phyloP scores from a whole-genome alignment of 2,113 vertebrate genomes.

The Thymallus thymallus region DNA sequence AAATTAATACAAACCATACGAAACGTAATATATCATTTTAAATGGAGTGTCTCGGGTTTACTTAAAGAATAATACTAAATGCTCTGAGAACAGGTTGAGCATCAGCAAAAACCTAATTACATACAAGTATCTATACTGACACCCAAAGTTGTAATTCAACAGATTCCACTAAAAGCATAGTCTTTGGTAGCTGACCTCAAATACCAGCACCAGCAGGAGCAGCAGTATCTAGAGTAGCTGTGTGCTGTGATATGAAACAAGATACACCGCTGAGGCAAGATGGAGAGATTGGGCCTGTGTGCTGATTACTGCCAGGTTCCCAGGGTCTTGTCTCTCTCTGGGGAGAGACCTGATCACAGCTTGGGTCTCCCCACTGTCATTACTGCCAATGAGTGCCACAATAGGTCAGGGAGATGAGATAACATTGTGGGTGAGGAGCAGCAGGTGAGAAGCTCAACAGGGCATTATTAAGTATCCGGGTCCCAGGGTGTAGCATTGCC shows the following conservation, averaged over 20 bases:
- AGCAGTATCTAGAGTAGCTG: conserved; percentile 2
- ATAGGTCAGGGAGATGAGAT: conserved; percentile 79
- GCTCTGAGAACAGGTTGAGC: too few relatives aligned
- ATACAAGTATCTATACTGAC: neutral
- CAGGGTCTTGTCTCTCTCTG: conserved; percentile 65
- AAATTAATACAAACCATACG: too few relatives aligned
- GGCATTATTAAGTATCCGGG: conserved; percentile 73
- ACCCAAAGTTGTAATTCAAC: neutral
- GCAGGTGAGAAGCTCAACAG: conserved; percentile 75
- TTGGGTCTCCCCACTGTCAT: conserved; percentile 70
- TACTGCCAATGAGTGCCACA: conserved; percentile 68
- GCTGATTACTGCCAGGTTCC: conserved; percentile 68
- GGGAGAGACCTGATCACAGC: conserved; percentile 58
- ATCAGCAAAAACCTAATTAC: neutral
- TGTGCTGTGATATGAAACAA: conserved; percentile 48
- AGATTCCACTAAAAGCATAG: conserved; percentile 1
- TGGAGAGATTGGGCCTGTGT: conserved; percentile 48
- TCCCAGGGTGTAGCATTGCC: conserved; percentile 81
- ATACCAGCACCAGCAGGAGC: conserved; percentile 14
- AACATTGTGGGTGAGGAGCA: conserved; percentile 69
- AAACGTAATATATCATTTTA: too few relatives aligned
- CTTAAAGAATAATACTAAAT: too few relatives aligned
- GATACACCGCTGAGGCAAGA: conserved; percentile 52
- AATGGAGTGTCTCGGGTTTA: too few relatives aligned
- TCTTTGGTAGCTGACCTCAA: conserved; percentile 11